Percentiles rank a stretch among this genome's conserved stretches.
phyloP scores from a whole-genome alignment of 2,888 invertebrate species.

The Euplagia quadripunctaria region DNA sequence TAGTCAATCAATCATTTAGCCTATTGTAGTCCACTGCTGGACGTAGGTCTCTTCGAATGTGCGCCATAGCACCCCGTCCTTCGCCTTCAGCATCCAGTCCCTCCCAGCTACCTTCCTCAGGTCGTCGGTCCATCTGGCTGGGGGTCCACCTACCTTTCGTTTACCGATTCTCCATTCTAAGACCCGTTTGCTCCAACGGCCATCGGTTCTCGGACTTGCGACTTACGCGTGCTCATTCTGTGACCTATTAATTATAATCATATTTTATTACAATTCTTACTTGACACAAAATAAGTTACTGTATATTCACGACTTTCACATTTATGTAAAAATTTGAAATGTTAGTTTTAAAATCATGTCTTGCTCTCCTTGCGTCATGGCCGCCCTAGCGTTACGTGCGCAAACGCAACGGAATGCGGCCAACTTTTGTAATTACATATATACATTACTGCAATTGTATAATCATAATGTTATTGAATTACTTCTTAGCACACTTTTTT shows the following conservation, averaged over 20 bases:
- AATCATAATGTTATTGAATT: conserved; percentile 41
- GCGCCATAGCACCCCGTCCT: too few relatives aligned
- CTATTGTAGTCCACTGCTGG: too few relatives aligned
- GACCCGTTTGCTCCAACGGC: too few relatives aligned
- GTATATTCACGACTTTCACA: neutral
- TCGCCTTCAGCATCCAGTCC: too few relatives aligned
- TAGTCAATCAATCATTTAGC: too few relatives aligned
- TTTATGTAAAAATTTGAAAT: conserved; percentile 2
- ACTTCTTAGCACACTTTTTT: conserved; percentile 16
- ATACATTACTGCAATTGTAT: conserved; percentile 55
- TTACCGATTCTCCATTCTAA: too few relatives aligned
- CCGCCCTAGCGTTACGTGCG: conserved; percentile 44
- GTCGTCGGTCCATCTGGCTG: too few relatives aligned
- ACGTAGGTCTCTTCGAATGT: too few relatives aligned
- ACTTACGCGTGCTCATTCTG: neutral
- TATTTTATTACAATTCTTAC: neutral
- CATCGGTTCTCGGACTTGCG: too few relatives aligned
- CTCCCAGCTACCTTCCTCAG: too few relatives aligned
- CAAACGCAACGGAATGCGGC: conserved; percentile 57
- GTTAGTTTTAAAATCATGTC: neutral
- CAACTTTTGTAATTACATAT: conserved; percentile 66
- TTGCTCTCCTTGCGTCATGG: conserved; percentile 47
- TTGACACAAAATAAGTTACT: neutral
- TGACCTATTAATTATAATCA: neutral
- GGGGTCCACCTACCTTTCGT: too few relatives aligned